These are phyloP conservation scores for Choloepus hoffmanni DNA, from an alignment of 2,113 vertebrate genomes.

Conservation along the genomic window DNA sequence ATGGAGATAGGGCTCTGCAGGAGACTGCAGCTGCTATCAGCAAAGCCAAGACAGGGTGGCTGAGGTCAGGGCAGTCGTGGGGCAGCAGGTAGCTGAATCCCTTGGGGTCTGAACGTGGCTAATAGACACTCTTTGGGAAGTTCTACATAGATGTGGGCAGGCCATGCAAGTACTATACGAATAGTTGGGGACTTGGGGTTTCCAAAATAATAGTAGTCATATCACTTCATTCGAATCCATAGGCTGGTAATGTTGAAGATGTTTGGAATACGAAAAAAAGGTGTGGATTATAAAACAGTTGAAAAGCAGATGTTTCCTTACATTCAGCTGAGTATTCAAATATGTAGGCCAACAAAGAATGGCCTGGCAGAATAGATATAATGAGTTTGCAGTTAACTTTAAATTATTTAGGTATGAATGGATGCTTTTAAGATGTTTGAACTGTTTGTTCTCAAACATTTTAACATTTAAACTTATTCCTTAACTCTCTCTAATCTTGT, in stretches of 20 bases:
- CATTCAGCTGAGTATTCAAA: not conserved
- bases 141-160: not conserved
- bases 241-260: not conserved
- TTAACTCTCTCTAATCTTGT: conserved; percentile 51
- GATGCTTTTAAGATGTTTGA: conserved; percentile 45
- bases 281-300: not conserved
- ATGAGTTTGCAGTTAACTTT: conserved; percentile 47
- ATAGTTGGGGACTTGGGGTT: not conserved
- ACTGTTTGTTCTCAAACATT: conserved; percentile 59
- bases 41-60: not conserved
- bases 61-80: conserved; percentile 1
- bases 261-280: not conserved
- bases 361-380: not conserved
- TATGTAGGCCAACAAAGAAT: not conserved
- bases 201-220: not conserved
- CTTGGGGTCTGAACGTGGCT: not conserved
- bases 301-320: not conserved
- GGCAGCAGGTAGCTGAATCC: not conserved
- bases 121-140: not conserved
- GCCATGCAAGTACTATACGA: not conserved
- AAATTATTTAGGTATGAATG: conserved; percentile 38
- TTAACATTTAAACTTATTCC: conserved; percentile 53
- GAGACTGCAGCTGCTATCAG: conserved; percentile 16
- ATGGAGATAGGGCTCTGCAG: not conserved
- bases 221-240: not conserved